Conservation (phyloP, 2,888 invertebrate genomes). For the Apamea sordens region DNA sequence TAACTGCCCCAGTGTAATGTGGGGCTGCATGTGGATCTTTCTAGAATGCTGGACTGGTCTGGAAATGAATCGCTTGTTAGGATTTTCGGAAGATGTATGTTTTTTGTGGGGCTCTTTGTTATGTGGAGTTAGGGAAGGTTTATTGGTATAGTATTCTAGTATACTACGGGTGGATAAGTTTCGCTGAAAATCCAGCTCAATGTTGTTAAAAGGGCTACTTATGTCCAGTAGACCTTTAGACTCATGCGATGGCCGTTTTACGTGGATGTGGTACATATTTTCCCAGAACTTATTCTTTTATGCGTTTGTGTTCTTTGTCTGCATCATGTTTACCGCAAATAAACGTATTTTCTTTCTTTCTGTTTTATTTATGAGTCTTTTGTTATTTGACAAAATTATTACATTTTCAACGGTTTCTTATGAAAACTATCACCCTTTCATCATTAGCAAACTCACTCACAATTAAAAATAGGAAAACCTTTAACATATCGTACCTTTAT, state of each 20-base stretch:
- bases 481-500: background rate
- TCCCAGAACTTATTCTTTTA: background rate
- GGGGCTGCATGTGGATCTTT: constrained; percentile 51
- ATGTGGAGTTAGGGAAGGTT: background rate
- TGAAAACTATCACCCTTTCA: background rate
- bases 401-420: background rate
- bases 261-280: background rate
- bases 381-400: background rate
- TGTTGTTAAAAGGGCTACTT: background rate
- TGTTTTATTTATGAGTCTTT: background rate
- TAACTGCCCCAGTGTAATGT: constrained; percentile 59
- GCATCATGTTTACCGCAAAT: background rate
- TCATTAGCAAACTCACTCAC: background rate
- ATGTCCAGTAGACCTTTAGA: background rate
- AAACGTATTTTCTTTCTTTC: background rate
- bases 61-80: constrained; percentile 29
- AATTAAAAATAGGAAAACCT: background rate
- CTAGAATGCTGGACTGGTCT: constrained; percentile 31
- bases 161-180: background rate
- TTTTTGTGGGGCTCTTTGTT: constrained; percentile 29
- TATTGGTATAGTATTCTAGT: background rate
- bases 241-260: background rate
- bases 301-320: background rate
- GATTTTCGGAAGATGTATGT: constrained; percentile 27
- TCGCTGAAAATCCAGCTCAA: background rate